Evolutionary conservation across 1,140 invertebrate genomes (phyloP), one percentile per base, ranked within the genome.

Genomic region (Bombus waltoni): DNA sequence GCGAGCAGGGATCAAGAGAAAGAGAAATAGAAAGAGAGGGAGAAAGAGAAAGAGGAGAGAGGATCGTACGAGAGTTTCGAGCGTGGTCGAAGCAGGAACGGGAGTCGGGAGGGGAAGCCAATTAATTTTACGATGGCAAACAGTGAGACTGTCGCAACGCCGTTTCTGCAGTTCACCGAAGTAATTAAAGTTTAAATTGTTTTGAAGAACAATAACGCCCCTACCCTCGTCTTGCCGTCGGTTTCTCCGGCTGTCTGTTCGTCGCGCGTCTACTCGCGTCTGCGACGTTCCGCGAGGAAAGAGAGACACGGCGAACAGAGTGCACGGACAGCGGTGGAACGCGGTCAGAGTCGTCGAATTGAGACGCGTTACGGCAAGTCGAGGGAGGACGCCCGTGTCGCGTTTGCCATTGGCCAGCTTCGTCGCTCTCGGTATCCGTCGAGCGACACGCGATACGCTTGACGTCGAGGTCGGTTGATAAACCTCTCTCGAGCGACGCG

Each of bases 121-220:
- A 92, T 92, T 92, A 92, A 92, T 92, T 92, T 92, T 92, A 92
- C 90, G 92, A 92, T 91, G 89, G 92, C 92, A 92, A 92, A 92
- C 92, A 92, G 92, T 91, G 92, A 92, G 91, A 92, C 91, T 92
- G 92, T 92, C 92, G 92, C 92, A 92, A 92, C 91, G 92, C 89
- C 89, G 89, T 92, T 92, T 92, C 92, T 92, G 91, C 90, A 92
- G 92, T 92, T 92, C 92, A 92, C 91, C 90, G 92, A 92, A 92
- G 92, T 92, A 92, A 92, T 92, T 92, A 92, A 92, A 92, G 91
- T 92, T 92, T 92, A 92, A 92, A 92, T 92, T 92, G 92, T 92
- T 92, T 92, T 92, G 92, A 92, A 92, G 92, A 92, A 92, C 92
- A 92, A 92, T 92, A 92, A 92, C 89, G 83, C 86, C 74, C 89